A percentile compares a stretch with the other conserved stretches of the same genome.
Evolutionary conservation across 2,888 invertebrate genomes (phyloP).

Genomic region (Diplazon laetatorius): DNA sequence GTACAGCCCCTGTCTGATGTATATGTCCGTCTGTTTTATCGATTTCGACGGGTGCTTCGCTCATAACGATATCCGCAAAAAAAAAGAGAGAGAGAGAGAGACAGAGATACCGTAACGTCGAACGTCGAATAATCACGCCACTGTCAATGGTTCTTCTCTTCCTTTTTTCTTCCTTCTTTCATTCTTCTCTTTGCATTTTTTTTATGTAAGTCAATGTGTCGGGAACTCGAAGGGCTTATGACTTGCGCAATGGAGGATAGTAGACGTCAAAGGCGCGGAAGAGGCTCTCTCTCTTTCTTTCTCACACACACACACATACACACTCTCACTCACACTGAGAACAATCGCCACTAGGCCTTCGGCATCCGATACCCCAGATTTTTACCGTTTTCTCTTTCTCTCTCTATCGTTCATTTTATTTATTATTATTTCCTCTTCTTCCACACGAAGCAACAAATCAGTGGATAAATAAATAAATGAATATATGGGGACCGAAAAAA

Average conservation of each 20-base stretch:
- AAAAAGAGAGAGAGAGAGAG: too few species aligned
- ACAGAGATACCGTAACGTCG: slow-evolving; percentile 25
- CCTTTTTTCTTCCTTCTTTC: slow-evolving; percentile 22
- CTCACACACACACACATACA: too few species aligned
- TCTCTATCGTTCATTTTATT: neutral
- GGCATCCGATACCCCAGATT: slow-evolving; percentile 16
- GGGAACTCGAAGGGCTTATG: slow-evolving; percentile 44
- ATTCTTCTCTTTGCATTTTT: slow-evolving; percentile 20
- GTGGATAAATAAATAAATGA: too few species aligned
- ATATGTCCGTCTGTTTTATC: slow-evolving; percentile 7
- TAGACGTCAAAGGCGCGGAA: neutral
- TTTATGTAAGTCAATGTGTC: slow-evolving; percentile 43
- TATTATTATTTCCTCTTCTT: neutral
- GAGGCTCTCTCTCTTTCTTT: too few species aligned
- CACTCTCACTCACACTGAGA: too few species aligned
- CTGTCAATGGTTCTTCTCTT: too few species aligned
- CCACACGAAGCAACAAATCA: neutral
- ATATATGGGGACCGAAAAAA: too few species aligned
- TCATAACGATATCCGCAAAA: slow-evolving; percentile 33
- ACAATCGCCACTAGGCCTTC: neutral
- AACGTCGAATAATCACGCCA: slow-evolving; percentile 39
- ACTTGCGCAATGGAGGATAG: slow-evolving; percentile 56
- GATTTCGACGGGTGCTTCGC: slow-evolving; percentile 45
- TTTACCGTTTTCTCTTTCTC: neutral
- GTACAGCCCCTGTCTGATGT: too few species aligned